A percentile compares a stretch with the other conserved stretches of the same genome.
phyloP scores from a whole-genome alignment of 2,888 invertebrate species.

The Xylocampa areola region DNA sequence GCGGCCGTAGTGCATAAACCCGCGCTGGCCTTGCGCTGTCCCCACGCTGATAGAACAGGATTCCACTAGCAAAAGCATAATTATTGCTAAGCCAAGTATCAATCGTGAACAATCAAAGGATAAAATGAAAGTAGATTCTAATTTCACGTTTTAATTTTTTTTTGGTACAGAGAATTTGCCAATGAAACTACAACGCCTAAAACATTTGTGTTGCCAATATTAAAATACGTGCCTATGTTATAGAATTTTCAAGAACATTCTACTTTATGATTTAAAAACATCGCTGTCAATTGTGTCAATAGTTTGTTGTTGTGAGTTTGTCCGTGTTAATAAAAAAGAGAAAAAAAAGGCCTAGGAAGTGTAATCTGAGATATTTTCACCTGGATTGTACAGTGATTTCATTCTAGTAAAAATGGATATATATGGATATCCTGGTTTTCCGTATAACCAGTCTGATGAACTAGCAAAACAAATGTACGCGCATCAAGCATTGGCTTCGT shows the following conservation, averaged over 20 bases:
- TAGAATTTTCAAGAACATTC: constrained; percentile 57
- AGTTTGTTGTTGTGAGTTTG: constrained; percentile 52
- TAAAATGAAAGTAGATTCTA: no score
- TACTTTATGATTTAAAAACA: constrained; percentile 37
- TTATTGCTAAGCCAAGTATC: no score
- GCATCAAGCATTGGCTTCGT: constrained; percentile 77
- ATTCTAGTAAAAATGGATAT: constrained; percentile 74
- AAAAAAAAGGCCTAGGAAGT: constrained; percentile 21
- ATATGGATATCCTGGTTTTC: constrained; percentile 77
- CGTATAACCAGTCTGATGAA: constrained; percentile 80
- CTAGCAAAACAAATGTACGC: constrained; percentile 81
- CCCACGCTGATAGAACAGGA: no score
- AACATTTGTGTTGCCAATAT: not conserved
- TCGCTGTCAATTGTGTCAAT: constrained; percentile 46
- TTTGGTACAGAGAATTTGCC: no score
- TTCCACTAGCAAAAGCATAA: no score
- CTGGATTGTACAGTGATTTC: constrained; percentile 12
- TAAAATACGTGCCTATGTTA: not conserved
- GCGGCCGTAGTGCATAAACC: no score
- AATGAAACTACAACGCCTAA: constrained; percentile 7
- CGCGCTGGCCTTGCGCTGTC: no score
- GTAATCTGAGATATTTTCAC: constrained; percentile 19
- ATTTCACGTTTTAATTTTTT: no score
- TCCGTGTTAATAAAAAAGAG: constrained; percentile 12
- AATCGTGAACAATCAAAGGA: no score